These are phyloP conservation scores for Syngnathus scovelli DNA, from an alignment of 2,113 vertebrate genomes.

Conservation along the genomic window DNA sequence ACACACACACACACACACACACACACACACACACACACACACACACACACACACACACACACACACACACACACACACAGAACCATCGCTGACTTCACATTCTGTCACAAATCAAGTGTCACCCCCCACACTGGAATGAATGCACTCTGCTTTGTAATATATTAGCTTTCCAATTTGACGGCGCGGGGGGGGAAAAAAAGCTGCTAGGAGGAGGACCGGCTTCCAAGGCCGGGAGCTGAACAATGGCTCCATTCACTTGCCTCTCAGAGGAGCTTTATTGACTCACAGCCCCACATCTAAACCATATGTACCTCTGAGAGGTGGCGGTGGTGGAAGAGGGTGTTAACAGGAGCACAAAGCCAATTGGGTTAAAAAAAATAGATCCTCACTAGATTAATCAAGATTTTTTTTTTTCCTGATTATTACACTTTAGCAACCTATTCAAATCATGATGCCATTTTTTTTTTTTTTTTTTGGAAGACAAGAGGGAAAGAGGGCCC, in stretches of 20 bases:
- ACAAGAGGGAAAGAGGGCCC: background rate
- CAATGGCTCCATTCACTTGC: slow-evolving; percentile 60
- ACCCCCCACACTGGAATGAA: slow-evolving; percentile 24
- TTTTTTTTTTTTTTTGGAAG: background rate
- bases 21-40: too few relatives aligned
- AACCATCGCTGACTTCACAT: slow-evolving; percentile 11
- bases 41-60: too few relatives aligned
- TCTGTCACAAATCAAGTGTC: slow-evolving; percentile 30
- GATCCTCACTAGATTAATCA: too few relatives aligned
- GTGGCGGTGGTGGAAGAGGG: slow-evolving; percentile 15
- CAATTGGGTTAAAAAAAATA: slow-evolving; percentile 16
- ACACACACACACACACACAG: slow-evolving; percentile 1
- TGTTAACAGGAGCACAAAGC: slow-evolving; percentile 16
- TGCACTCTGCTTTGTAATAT: slow-evolving; percentile 36
- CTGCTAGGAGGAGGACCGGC: slow-evolving; percentile 34
- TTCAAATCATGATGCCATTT: background rate
- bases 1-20: background rate
- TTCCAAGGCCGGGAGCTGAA: slow-evolving; percentile 43
- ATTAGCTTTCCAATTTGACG: slow-evolving; percentile 49
- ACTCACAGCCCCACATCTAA: slow-evolving; percentile 52
- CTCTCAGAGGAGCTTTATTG: slow-evolving; percentile 52
- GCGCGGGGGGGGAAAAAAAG: slow-evolving; percentile 42
- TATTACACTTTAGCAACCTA: background rate
- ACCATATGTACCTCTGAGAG: slow-evolving; percentile 55
- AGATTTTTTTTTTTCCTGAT: too few relatives aligned